phyloP scores from a whole-genome alignment of 2,113 vertebrate genomes.

The Oxyruncus cristatus region DNA sequence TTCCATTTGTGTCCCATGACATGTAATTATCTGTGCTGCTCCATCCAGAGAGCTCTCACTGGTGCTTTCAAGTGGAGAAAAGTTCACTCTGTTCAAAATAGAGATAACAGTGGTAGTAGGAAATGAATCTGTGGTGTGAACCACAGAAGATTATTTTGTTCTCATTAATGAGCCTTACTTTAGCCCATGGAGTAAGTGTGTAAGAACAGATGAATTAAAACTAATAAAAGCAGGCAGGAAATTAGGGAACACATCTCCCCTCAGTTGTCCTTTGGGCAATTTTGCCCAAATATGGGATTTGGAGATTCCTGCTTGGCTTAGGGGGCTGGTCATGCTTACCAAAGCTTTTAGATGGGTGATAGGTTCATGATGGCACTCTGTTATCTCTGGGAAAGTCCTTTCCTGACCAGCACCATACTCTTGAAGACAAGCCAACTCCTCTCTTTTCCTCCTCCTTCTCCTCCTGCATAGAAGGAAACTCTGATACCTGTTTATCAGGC shows the following conservation, averaged over 20 bases:
- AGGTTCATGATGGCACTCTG: neutral
- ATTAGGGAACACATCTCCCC: neutral
- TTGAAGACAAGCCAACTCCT: neutral
- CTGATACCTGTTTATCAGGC: neutral
- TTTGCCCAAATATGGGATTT: neutral
- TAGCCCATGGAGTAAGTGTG: neutral
- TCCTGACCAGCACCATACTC: neutral
- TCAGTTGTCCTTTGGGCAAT: neutral
- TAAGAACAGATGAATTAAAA: neutral
- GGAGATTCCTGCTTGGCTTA: neutral
- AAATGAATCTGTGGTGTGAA: neutral
- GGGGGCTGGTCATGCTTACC: neutral
- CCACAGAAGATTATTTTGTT: neutral
- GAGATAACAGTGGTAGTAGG: neutral
- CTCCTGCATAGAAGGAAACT: neutral
- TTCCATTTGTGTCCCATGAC: neutral
- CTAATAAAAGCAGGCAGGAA: neutral
- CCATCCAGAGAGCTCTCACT: neutral
- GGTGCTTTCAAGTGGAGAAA: neutral
- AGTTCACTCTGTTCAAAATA: neutral
- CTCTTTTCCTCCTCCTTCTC: neutral
- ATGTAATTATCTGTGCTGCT: neutral
- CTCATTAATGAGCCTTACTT: neutral
- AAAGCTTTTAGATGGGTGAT: neutral
- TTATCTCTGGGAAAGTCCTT: neutral